These are phyloP conservation scores for Pseudoips prasinana DNA, from an alignment of 2,888 invertebrate genomes.

Conservation along the genomic window DNA sequence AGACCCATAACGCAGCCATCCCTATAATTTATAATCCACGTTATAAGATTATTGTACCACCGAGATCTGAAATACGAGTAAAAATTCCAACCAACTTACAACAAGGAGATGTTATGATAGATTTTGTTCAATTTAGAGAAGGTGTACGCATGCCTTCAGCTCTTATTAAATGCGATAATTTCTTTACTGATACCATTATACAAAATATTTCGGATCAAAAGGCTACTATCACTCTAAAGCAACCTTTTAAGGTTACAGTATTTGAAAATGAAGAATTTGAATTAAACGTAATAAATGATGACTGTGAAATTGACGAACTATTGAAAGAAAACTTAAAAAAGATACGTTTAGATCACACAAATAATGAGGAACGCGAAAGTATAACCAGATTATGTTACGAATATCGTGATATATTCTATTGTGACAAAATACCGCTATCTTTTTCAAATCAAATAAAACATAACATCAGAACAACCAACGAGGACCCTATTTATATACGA, in stretches of 20 bases:
- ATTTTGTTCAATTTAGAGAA: background rate
- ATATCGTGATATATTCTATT: constrained; percentile 34
- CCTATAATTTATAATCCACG: constrained; percentile 1
- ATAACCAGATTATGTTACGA: constrained; percentile 23
- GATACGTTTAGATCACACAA: constrained; percentile 20
- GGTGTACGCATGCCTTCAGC: constrained; percentile 2
- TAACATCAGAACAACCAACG: constrained; percentile 24
- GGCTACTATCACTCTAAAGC: background rate
- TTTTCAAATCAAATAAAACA: constrained; percentile 34
- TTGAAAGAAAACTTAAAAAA: constrained; percentile 11
- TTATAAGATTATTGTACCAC: background rate
- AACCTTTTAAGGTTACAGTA: background rate
- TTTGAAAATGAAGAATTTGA: background rate
- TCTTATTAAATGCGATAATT: constrained; percentile 3
- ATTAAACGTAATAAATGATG: background rate
- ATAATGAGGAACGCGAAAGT: constrained; percentile 26
- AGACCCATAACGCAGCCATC: background rate
- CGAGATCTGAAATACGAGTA: background rate
- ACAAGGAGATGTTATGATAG: background rate
- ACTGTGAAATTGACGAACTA: background rate
- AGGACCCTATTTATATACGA: background rate
- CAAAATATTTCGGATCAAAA: background rate
- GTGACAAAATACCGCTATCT: constrained; percentile 25
- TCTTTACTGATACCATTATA: background rate
- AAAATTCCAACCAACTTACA: background rate